phyloP scores from a whole-genome alignment of 2,113 vertebrate genomes.

The Rostratula benghalensis region DNA sequence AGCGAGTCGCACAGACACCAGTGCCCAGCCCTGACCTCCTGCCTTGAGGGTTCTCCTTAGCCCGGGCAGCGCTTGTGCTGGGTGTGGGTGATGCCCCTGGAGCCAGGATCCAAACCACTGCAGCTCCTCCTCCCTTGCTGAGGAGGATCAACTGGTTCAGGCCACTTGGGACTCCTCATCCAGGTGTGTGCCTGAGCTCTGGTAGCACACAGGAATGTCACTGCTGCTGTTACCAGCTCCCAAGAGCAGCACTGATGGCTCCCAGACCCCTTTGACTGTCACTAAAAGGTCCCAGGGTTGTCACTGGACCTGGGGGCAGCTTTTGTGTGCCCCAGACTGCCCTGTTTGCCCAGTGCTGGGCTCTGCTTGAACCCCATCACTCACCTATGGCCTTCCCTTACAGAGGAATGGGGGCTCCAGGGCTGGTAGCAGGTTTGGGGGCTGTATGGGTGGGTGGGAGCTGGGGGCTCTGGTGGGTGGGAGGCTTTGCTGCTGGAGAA shows the following conservation, averaged over 20 bases:
- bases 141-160: neutral
- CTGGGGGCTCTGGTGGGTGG: fast-evolving
- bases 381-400: fast-evolving
- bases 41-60: neutral
- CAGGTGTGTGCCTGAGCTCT: neutral
- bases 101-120: neutral
- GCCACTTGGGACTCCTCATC: fast-evolving
- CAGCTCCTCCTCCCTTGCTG: fast-evolving
- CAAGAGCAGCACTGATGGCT: neutral
- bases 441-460: neutral
- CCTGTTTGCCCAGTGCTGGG: fast-evolving
- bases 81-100: neutral
- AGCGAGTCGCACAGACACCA: fast-evolving
- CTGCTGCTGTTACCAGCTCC: fast-evolving
- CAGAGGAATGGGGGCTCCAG: neutral
- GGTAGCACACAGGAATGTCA: neutral
- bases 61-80: neutral
- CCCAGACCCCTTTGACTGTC: neutral
- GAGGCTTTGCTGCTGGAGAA: fast-evolving
- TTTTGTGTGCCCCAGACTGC: neutral
- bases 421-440: fast-evolving
- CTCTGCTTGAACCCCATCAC: fast-evolving
- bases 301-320: neutral
- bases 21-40: neutral
- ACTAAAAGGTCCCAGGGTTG: neutral